Evolutionary conservation across 1,140 invertebrate genomes (phyloP), one percentile per base, ranked within the genome.

Genomic region (Atta texana): DNA sequence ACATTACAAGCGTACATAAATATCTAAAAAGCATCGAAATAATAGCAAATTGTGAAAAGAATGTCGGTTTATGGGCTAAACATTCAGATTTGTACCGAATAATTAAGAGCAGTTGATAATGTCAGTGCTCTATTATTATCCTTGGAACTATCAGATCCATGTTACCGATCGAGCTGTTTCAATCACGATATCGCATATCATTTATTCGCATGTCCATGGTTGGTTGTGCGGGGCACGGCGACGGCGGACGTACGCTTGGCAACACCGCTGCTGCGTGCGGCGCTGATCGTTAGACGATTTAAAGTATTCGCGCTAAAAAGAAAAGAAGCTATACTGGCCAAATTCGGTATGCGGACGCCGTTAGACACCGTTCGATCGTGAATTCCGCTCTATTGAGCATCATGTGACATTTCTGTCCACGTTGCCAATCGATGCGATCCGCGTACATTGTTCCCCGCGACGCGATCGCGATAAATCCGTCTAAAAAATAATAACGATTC

Each of bases 281-380:
- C 90, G 87, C 90, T 91, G 89, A 91, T 91, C 90, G 89, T 91
- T 91, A 91, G 91, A 59, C 88, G 91, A 93, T 93, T 92, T 93
- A 93, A 93, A 93, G 92, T 93, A 93, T 93, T 87, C 92, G 92
- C 92, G 92, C 92, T 93, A 93, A 93, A 93, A 93, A 93, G 90
- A 93, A 93, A 93, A 93, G 92, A 93, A 92, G 87, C 90, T 18
- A 10, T 57, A 5, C 8, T 86, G 78, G 28, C 10, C 57, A 12
- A 88, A 88, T 82, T 88, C 18, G 53, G 5, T 63, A 18, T 24
- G 81, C 55, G 69, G 77, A 66, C 24, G 16, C 44, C 5, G 34
- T 63, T 61, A 55, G 64, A 61, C 21, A 21, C 1, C 14, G 24
- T 68, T 74, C 2, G 1, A 12, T 24, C 39, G 14, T 10, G 4